Base-by-base conservation (phyloP, 2,888 invertebrate genomes). In the Nomada ferruginata region DNA sequence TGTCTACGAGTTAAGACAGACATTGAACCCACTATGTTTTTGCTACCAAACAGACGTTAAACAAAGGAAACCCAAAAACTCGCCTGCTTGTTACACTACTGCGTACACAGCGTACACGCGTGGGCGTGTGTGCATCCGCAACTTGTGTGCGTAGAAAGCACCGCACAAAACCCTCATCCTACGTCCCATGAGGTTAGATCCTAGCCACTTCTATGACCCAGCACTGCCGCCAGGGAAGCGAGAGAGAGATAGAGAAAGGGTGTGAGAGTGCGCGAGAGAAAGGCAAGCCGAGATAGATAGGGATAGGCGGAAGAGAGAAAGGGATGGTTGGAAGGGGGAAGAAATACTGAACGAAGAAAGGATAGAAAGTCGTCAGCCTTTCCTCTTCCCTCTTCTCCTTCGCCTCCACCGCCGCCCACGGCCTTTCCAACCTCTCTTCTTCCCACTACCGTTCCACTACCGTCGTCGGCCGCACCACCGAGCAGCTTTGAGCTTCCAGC, bases 401-500 rank as follows among this genome's bases (percentile, higher is more conserved):
- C 78, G 72, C 73, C 80, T 60, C 81, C 61, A 59, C 66, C 79
- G 29, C 75, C 79, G 53, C 76, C 64, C 79, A 73, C 82, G 84
- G 82, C 80, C 75, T 83, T 83, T 66, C 78, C 79, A 63, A 70
- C 78, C 79, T 66, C 79, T 72, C 70, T 59, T 59, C 76, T 55
- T 71, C 70, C 76, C 60, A 53, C 79, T 59, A 60, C 76, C 85
- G 73, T 73, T 73, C 80, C 68, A 79, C 83, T 69, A 71, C 76
- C 84, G 71, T 79, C 82, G 83, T 82, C 85, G 82, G 83, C 74
- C 86, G 80, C 87, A 83, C 82, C 86, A 86, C 78, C 89, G 86
- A 87, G 88, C 89, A 89, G 91, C 90, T 90, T 91, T 88, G 91
- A 92, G 91, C 91, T 90, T 91, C 86, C 88, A 91, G 91, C 91